Percentiles rank a stretch among this genome's conserved stretches.
phyloP scores from a whole-genome alignment of 2,888 invertebrate genomes.

The Dromius quadrimaculatus region DNA sequence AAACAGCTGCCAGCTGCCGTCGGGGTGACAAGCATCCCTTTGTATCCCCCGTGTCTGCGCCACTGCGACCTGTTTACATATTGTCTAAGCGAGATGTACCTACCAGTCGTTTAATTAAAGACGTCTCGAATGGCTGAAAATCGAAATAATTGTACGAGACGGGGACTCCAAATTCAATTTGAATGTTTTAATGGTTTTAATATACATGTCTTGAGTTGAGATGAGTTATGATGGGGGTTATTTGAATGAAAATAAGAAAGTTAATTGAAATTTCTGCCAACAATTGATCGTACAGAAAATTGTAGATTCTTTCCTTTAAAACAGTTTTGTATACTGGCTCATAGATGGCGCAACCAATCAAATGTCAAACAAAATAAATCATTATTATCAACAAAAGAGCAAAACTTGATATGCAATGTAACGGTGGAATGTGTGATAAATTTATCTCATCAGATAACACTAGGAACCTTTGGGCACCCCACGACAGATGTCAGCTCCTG shows the following conservation, averaged over 20 bases:
- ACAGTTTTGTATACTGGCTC: no score
- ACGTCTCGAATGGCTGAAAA: constrained; percentile 15
- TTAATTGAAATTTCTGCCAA: constrained; percentile 29
- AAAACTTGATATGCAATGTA: no score
- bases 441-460: no score
- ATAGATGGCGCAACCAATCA: no score
- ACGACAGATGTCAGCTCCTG: no score
- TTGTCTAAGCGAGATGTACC: constrained; percentile 41
- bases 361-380: no score
- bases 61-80: constrained; percentile 40
- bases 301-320: no score
- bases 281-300: no score
- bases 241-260: constrained; percentile 27
- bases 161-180: constrained; percentile 23
- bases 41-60: neutral
- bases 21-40: constrained; percentile 19
- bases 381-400: no score
- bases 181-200: constrained; percentile 30
- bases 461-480: no score
- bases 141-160: constrained; percentile 25
- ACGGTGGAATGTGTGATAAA: no score
- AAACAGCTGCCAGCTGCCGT: constrained; percentile 42
- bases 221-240: constrained; percentile 12
- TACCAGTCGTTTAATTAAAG: constrained; percentile 46
- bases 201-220: constrained; percentile 15